Percentiles rank a stretch among this genome's conserved stretches.
Conservation (phyloP, 2,888 invertebrate species). For the Agriopis leucophaearia region DNA sequence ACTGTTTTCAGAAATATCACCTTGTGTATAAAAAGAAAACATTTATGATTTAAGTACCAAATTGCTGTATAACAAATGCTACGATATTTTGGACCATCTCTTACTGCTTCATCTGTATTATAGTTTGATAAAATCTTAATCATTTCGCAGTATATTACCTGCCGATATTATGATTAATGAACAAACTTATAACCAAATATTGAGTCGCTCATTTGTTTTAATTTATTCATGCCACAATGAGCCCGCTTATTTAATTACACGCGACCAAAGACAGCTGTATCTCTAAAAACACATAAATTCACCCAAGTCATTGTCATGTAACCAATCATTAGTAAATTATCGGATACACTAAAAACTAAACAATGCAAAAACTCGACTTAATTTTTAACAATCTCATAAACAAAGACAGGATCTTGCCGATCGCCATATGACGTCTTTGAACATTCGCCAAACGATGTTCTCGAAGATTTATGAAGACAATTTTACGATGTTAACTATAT, state of each 20-base stretch:
- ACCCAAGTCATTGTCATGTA: constrained; percentile 57
- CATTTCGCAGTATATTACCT: not conserved
- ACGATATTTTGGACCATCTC: not conserved
- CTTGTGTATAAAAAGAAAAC: not conserved
- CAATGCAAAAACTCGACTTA: constrained; percentile 65
- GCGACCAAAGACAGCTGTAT: constrained; percentile 37
- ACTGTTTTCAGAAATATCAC: constrained; percentile 7
- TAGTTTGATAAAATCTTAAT: constrained; percentile 9
- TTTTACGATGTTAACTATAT: constrained; percentile 39
- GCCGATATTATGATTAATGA: constrained; percentile 11
- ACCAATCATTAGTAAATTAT: constrained; percentile 63
- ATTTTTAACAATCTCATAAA: constrained; percentile 74
- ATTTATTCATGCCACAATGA: constrained; percentile 26
- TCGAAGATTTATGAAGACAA: constrained; percentile 69
- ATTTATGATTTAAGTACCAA: not conserved
- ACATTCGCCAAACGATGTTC: constrained; percentile 63
- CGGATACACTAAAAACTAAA: constrained; percentile 58
- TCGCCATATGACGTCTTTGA: constrained; percentile 79
- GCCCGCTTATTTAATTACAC: constrained; percentile 37
- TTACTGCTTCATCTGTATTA: not conserved
- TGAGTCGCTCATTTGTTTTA: constrained; percentile 11
- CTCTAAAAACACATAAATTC: constrained; percentile 47
- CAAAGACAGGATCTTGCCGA: constrained; percentile 77
- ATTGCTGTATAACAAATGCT: not conserved
- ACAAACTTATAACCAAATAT: constrained; percentile 16